Conservation (phyloP, 2,888 invertebrate species). For the Plebejus anna region DNA sequence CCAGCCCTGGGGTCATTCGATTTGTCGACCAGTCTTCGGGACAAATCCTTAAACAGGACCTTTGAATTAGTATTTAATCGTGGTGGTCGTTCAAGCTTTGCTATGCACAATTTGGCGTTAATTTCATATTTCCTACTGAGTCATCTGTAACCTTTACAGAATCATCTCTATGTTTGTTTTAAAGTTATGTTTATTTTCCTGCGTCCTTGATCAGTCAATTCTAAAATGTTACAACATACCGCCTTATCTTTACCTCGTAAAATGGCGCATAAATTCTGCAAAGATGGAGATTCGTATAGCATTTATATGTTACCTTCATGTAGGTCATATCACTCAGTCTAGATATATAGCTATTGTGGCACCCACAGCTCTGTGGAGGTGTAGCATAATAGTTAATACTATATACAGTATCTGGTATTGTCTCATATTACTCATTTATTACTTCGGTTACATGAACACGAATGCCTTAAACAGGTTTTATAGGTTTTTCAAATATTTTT, state of each 20-base stretch:
- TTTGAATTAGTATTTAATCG: not conserved
- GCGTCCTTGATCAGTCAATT: not conserved
- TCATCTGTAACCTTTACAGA: not conserved
- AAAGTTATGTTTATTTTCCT: not conserved
- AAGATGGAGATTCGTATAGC: not conserved
- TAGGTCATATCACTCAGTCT: conserved; percentile 62
- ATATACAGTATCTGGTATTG: not conserved
- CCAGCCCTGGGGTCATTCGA: too few species aligned
- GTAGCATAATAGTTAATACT: conserved; percentile 37
- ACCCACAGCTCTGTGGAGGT: conserved; percentile 61
- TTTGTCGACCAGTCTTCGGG: too few species aligned
- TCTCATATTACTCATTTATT: conserved; percentile 1
- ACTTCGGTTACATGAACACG: not conserved
- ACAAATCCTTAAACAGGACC: too few species aligned
- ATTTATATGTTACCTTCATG: conserved; percentile 46
- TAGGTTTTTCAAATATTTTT: not conserved
- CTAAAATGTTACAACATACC: not conserved
- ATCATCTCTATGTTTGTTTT: not conserved
- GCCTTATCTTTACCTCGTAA: not conserved
- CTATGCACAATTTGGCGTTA: not conserved
- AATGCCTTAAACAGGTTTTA: not conserved
- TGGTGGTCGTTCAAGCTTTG: not conserved
- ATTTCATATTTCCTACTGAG: not conserved
- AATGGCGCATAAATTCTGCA: conserved; percentile 4
- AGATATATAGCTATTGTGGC: conserved; percentile 50